Conservation (phyloP, 1,140 invertebrate genomes). For the Achroia grisella region DNA sequence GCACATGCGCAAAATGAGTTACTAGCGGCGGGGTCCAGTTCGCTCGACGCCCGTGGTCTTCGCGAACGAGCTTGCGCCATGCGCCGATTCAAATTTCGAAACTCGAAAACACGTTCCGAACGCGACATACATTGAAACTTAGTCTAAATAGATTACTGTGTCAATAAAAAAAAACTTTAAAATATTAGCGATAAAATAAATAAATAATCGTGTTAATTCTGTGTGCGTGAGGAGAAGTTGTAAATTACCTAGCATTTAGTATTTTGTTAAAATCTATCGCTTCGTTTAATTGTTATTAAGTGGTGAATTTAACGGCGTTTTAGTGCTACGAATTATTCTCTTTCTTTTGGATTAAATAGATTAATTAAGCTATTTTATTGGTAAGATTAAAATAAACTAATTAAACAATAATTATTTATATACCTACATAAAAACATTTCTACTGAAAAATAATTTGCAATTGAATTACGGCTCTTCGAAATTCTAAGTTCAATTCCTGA, state of each 20-base stretch:
- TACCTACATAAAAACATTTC: too few relatives aligned
- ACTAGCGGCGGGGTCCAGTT: constrained; percentile 45
- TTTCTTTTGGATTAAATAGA: constrained; percentile 2
- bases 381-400: too few relatives aligned
- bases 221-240: not conserved
- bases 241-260: not conserved
- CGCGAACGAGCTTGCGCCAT: constrained; percentile 45
- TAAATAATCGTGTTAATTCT: not conserved
- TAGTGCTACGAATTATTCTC: not conserved
- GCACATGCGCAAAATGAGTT: constrained; percentile 45
- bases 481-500: too few relatives aligned
- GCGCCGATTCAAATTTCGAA: constrained; percentile 31
- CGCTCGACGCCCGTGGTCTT: constrained; percentile 38
- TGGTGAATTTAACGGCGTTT: not conserved
- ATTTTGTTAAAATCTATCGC: constrained; percentile 6
- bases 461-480: too few relatives aligned
- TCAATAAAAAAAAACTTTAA: too few relatives aligned
- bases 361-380: too few relatives aligned
- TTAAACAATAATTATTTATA: too few relatives aligned
- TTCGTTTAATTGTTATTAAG: constrained; percentile 2
- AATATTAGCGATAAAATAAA: too few relatives aligned
- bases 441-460: too few relatives aligned
- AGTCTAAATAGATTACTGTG: not conserved
- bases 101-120: constrained; percentile 23
- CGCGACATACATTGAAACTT: constrained; percentile 5